Conservation (phyloP, 2,113 vertebrate genomes). For the Ailuropoda melanoleuca region DNA sequence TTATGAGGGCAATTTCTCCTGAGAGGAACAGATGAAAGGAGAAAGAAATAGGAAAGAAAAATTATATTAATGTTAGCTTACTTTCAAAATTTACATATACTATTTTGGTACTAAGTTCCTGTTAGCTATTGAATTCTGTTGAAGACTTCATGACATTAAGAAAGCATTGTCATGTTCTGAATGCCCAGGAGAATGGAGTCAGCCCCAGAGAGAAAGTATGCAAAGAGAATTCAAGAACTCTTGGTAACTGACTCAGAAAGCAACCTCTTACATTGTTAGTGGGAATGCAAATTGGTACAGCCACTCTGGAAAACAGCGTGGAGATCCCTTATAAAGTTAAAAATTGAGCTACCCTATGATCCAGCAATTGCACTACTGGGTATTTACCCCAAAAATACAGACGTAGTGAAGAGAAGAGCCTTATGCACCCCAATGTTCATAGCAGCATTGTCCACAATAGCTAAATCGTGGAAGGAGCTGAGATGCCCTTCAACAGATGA, state of each 20-base stretch:
- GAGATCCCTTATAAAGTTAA: no score
- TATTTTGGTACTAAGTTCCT: not conserved
- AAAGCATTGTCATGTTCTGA: not conserved
- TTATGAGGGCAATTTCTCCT: not conserved
- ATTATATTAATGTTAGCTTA: not conserved
- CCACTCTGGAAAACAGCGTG: no score
- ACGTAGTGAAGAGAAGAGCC: no score
- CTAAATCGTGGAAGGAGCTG: no score
- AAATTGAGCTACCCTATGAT: no score
- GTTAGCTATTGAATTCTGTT: not conserved
- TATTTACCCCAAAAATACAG: no score
- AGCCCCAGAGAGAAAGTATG: not conserved
- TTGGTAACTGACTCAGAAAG: not conserved
- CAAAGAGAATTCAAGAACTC: not conserved
- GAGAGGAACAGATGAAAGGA: not conserved
- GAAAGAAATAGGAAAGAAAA: not conserved
- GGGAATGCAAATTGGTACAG: no score
- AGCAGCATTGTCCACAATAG: no score
- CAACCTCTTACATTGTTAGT: no score
- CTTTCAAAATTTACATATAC: not conserved
- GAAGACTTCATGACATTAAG: not conserved
- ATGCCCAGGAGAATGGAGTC: not conserved
- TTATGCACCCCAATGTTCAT: no score
- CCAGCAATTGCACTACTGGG: no score
- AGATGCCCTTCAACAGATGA: no score